Evolutionary conservation across 2,888 invertebrate species (phyloP).

Genomic region (Hanleya hanleyi): DNA sequence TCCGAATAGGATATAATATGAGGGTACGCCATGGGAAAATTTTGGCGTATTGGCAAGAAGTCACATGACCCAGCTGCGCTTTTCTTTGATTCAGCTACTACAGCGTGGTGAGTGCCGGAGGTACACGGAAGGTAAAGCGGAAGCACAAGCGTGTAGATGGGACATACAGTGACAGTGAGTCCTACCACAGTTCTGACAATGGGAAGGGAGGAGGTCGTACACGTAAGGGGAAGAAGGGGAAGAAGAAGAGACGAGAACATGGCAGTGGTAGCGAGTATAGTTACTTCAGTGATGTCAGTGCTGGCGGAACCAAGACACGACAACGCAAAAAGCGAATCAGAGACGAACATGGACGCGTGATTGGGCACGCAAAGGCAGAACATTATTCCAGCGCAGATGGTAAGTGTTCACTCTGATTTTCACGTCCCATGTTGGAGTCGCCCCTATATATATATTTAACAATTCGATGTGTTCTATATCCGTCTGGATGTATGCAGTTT

Average conservation of each 20-base stretch:
- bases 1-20: too few species aligned
- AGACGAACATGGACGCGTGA: constrained; percentile 67
- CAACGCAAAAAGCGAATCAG: constrained; percentile 61
- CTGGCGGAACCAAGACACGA: constrained; percentile 61
- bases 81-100: constrained; percentile 18
- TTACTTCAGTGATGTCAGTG: constrained; percentile 68
- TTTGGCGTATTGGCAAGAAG: too few species aligned
- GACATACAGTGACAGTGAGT: constrained; percentile 68
- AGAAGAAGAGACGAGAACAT: constrained; percentile 51
- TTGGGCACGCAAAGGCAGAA: constrained; percentile 63
- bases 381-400: constrained; percentile 39
- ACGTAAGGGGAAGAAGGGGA: constrained; percentile 51
- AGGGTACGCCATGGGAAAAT: too few species aligned
- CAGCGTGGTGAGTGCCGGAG: constrained; percentile 69
- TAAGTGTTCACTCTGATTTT: too few species aligned
- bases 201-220: constrained; percentile 52
- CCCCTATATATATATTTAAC: too few species aligned
- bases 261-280: constrained; percentile 69
- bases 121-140: constrained; percentile 66
- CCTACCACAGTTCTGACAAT: constrained; percentile 67
- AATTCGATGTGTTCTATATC: too few species aligned
- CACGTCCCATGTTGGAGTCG: too few species aligned
- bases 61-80: too few species aligned
- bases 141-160: constrained; percentile 62
- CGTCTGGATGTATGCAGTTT: too few species aligned